Evolutionary conservation across 2,888 invertebrate genomes (phyloP).

Genomic region (Clostera curtula): DNA sequence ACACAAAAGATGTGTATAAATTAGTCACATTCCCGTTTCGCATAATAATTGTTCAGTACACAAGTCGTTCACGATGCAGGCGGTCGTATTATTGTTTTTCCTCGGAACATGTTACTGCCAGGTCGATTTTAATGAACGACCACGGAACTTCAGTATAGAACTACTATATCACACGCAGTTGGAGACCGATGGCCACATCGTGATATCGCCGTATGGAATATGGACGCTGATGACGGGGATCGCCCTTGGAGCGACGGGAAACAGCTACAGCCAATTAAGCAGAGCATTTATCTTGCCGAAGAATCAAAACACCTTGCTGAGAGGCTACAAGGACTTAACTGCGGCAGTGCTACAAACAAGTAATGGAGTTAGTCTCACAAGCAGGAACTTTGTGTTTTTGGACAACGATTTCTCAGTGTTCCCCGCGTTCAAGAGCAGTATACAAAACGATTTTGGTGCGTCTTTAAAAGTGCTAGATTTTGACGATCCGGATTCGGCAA

Average conservation of each 20-base stretch:
- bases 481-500: conserved; percentile 45
- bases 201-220: conserved; percentile 65
- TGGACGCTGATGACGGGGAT: conserved; percentile 67
- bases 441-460: conserved; percentile 53
- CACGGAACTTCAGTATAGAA: conserved; percentile 61
- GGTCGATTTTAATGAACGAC: conserved; percentile 50
- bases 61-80: conserved; percentile 41
- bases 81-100: conserved; percentile 31
- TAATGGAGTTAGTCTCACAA: conserved; percentile 47
- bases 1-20: conserved; percentile 28
- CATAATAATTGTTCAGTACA: conserved; percentile 44
- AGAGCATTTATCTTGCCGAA: conserved; percentile 51
- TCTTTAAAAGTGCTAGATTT: conserved; percentile 51
- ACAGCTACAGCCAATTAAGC: conserved; percentile 44
- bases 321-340: conserved; percentile 47
- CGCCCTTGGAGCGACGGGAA: conserved; percentile 51
- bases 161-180: conserved; percentile 51
- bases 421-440: conserved; percentile 30
- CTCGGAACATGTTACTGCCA: conserved; percentile 41
- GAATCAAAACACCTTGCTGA: conserved; percentile 30
- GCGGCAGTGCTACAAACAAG: conserved; percentile 38
- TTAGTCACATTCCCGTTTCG: conserved; percentile 40
- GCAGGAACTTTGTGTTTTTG: conserved; percentile 57
- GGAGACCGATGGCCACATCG: conserved; percentile 54
- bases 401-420: conserved; percentile 48